Conservation (phyloP, 2,113 vertebrate genomes). For the Stegostoma tigrinum region DNA sequence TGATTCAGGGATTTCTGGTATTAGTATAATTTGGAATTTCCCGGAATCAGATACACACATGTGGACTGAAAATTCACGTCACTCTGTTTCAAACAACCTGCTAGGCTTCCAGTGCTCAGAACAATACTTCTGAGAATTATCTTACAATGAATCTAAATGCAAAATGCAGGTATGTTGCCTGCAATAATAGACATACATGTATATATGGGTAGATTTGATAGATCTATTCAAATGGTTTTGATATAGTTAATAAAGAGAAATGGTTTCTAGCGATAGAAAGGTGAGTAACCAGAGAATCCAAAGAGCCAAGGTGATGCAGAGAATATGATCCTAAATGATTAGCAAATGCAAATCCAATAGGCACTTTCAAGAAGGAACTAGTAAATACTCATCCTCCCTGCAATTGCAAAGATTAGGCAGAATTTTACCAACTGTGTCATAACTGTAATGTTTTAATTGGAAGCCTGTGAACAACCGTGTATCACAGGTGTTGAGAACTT, state of each 20-base stretch:
- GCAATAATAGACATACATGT: too few species aligned
- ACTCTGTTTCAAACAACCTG: background rate
- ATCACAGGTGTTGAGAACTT: too few species aligned
- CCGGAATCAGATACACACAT: background rate
- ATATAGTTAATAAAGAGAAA: background rate
- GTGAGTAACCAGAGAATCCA: too few species aligned
- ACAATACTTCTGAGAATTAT: background rate
- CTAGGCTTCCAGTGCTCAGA: background rate
- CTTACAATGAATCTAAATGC: background rate
- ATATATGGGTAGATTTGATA: background rate
- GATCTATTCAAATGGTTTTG: background rate
- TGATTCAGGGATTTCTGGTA: background rate
- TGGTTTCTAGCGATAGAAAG: too few species aligned
- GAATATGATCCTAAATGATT: too few species aligned
- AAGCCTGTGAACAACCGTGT: too few species aligned
- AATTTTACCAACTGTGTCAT: too few species aligned
- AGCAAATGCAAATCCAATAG: background rate
- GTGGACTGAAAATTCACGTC: background rate
- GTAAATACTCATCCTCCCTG: too few species aligned
- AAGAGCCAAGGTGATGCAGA: too few species aligned
- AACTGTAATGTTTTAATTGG: too few species aligned
- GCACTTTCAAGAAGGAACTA: too few species aligned
- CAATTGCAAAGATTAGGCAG: too few species aligned
- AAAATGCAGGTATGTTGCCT: background rate
- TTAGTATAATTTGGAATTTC: background rate